phyloP scores from a whole-genome alignment of 2,888 invertebrate species.

The Drosophila rubida region DNA sequence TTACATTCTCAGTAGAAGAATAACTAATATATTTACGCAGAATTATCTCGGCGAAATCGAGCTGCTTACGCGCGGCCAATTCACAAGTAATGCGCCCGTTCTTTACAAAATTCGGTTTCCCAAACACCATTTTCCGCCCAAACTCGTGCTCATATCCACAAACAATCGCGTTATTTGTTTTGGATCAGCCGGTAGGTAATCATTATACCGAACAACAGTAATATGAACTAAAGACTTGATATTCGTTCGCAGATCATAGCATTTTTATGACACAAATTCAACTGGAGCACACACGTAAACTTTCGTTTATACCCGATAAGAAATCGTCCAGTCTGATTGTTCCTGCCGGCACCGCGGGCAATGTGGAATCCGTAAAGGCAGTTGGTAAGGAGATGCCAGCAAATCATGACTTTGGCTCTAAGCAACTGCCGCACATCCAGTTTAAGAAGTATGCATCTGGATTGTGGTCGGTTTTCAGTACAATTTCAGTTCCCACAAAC shows the following conservation, averaged over 20 bases:
- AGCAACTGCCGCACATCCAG: slow-evolving; percentile 59
- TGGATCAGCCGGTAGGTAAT: slow-evolving; percentile 86
- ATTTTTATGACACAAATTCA: slow-evolving; percentile 83
- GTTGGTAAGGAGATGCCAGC: slow-evolving; percentile 37
- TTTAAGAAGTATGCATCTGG: slow-evolving; percentile 77
- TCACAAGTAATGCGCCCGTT: slow-evolving; percentile 83
- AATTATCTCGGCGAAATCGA: slow-evolving; percentile 87
- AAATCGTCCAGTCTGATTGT: slow-evolving; percentile 33
- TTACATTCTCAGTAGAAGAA: neutral
- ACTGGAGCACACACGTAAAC: slow-evolving; percentile 83
- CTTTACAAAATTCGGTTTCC: slow-evolving; percentile 88
- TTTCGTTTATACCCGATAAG: slow-evolving; percentile 75
- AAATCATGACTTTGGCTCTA: slow-evolving; percentile 39
- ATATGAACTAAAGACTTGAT: neutral
- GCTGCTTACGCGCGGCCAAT: slow-evolving; percentile 85
- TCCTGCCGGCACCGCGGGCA: slow-evolving; percentile 4
- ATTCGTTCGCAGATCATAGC: slow-evolving; percentile 72
- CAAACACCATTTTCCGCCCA: slow-evolving; percentile 86
- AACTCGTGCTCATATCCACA: slow-evolving; percentile 86
- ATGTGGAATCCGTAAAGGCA: slow-evolving; percentile 21
- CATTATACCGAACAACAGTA: neutral
- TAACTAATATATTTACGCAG: slow-evolving; percentile 78
- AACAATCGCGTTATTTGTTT: slow-evolving; percentile 87
- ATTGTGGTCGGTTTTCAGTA: slow-evolving; percentile 52
- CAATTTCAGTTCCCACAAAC: slow-evolving; percentile 4